Evolutionary conservation across 2,113 vertebrate genomes (phyloP), one percentile per base, ranked within the genome.

Genomic region (Anseranas semipalmata): DNA sequence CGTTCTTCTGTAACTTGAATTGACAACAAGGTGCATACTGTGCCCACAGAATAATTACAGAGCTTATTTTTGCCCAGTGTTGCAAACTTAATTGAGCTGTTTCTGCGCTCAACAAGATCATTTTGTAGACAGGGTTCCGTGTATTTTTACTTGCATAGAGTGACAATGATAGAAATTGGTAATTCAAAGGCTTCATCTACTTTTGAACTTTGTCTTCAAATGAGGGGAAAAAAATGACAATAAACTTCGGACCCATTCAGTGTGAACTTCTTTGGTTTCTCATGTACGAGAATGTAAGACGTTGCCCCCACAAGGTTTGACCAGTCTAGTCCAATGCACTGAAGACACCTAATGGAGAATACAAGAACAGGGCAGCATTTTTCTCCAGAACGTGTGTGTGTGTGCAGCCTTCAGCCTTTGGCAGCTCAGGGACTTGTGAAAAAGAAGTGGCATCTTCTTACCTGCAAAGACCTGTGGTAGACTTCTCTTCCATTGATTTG

Each of bases 181-280:
- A n/a, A 48, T 24, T 88, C 15, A 35, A 30, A n/a, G 12, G 15
- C 5, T 37, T 83, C 8, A 4, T 73, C 4, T 70, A 12, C 27
- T 85, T 65, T 35, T 43, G 58, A 76, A 68, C 27, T 3, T 75
- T 7, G 7, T 65, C 30, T 20, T 70, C 56, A 65, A 39, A 16
- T 72, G 8, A 46, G 10, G 0, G 17, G 17, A 39, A 78, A 32
- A n/a, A 53, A 78, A 37, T 5, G 4, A 9, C 37, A 19, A 0
- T 58, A n/a, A 59, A 7, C 35, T 72, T 67, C 67, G 21, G 25
- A 43, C 19, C 2, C 0, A 0, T 77, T 71, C 55, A 55, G 12
- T 83, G 59, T 77, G 63, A 77, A 63, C 30, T 85, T 17, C 35
- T 66, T 80, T 46, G 17, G 24, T 50, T 67, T 89, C 25, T 78